Conservation (phyloP, 2,888 invertebrate species). For the Electrophaes corylata region DNA sequence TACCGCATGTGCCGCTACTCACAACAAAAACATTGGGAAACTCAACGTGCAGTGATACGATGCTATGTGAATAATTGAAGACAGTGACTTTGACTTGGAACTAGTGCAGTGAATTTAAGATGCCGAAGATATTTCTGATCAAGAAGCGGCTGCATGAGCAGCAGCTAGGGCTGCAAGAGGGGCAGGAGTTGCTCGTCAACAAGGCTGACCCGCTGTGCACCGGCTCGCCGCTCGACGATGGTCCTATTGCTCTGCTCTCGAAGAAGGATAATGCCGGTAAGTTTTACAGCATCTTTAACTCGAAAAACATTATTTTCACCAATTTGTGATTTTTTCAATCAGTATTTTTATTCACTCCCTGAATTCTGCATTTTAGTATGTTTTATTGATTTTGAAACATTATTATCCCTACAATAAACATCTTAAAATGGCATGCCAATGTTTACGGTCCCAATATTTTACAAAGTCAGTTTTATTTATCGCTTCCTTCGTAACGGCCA, state of each 20-base stretch:
- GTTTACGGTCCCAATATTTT: constrained; percentile 37
- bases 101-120: constrained; percentile 82
- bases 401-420: constrained; percentile 16
- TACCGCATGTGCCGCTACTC: constrained; percentile 80
- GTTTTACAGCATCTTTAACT: constrained; percentile 37
- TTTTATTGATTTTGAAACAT: constrained; percentile 13
- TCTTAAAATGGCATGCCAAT: constrained; percentile 32
- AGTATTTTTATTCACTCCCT: neutral
- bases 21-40: constrained; percentile 75
- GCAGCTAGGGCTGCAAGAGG: constrained; percentile 92
- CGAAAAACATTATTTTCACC: neutral
- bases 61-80: constrained; percentile 75
- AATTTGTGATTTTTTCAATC: neutral
- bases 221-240: constrained; percentile 82
- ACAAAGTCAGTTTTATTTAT: constrained; percentile 58
- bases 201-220: constrained; percentile 86
- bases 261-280: constrained; percentile 76
- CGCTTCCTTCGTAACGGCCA: constrained; percentile 75
- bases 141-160: constrained; percentile 96
- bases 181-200: constrained; percentile 88
- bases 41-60: constrained; percentile 79
- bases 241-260: constrained; percentile 86
- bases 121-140: constrained; percentile 97
- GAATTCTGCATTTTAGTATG: neutral
- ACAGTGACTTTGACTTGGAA: constrained; percentile 73